Base-by-base conservation (phyloP, 2,113 vertebrate genomes). In the Urocynchramus pylzowi region DNA sequence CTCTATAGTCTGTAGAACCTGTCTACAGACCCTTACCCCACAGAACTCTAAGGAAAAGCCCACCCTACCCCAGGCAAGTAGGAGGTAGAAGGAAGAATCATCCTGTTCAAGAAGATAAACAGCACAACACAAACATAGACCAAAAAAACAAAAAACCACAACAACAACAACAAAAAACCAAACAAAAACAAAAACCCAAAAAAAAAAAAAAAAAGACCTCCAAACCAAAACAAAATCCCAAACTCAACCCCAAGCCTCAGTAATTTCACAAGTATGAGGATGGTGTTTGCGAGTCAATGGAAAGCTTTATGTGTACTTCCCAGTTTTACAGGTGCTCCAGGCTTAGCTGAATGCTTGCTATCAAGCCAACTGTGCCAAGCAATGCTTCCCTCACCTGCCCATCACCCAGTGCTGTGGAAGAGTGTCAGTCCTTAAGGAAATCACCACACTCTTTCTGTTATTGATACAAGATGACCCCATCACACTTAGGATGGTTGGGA, bases 281-380 rank as follows among this genome's bases (percentile, higher is more conserved):
- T 78, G 60, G 41, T 63, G 26, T 81, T 92, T 82, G 63, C 2
- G 17, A 77, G 56, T 90, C 60, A 67, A 24, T 67, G 27, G 71
- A 94, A 94, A 96, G 92, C 87, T 95, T 95, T 92, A 92, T n/a
- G 35, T 77, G 47, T 75, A 78, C 15, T 78, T 96, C 68, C 85
- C 83, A 75, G 85, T 88, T 78, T 30, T 23, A 78, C 31, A 52
- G 83, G 79, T 88, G 85, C 79, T 94, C 52, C 83, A 77, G 44
- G 44, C 76, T 81, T 70, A 75, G 45, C 85, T 76, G 57, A 71
- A 69, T 74, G 53, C 69, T 90, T 86, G 17, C 74, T 93, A 63
- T 74, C 89, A 73, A 73, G 54, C 60, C 93, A 91, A 35, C 47
- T 16, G 44, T 60, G 49, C n/a, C 56, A 67, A 65, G 61, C 65